Evolutionary conservation across 2,113 vertebrate species (phyloP), one percentile per base, ranked within the genome.

Genomic region (Empidonax traillii): DNA sequence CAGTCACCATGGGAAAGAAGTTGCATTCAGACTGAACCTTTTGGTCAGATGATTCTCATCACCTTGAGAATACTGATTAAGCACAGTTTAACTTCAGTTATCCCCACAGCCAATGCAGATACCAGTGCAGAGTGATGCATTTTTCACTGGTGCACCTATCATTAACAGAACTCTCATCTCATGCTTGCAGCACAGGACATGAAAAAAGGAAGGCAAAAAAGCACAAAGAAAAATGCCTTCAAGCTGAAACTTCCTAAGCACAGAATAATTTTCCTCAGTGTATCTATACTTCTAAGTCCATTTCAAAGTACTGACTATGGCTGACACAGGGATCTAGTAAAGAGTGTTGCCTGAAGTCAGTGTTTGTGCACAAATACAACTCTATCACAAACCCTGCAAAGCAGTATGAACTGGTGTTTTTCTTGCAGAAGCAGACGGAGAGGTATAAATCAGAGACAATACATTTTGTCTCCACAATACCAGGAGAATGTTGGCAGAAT

Each of bases 61-160:
- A 18, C n/a, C 72, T 53, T 63, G 28, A 83, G 71, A 86, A 53
- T 52, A 62, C 3, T 24, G 33, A 68, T 17, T 2, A 12, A n/a
- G 68, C 10, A 18, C 56, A 78, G 39, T 74, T 79, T 41, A 72
- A 31, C 27, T 53, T 55, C 46, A 30, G 61, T 46, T 52, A 41
- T 9, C 6, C 35, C 22, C 3, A 1, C 1, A 8, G 61, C 10
- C 43, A 86, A 44, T 8, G 44, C 65, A 62, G 37, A 53, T 11
- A 39, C 10, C 0, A 0, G 43, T 72, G 77, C 16, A 66, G 61
- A 91, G 39, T 0, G 0, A 75, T 10, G 44, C 18, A 25, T 56
- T 85, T 89, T 85, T 56, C 52, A 61, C 33, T 5, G 49, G 27
- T 0, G 3, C 46, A 53, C 9, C 74, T 49, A 22, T 30, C 31